A percentile compares a stretch with the other conserved stretches of the same genome.
These are phyloP conservation scores for Meghimatium bilineatum DNA, from an alignment of 2,888 invertebrate species.

Conservation along the genomic window DNA sequence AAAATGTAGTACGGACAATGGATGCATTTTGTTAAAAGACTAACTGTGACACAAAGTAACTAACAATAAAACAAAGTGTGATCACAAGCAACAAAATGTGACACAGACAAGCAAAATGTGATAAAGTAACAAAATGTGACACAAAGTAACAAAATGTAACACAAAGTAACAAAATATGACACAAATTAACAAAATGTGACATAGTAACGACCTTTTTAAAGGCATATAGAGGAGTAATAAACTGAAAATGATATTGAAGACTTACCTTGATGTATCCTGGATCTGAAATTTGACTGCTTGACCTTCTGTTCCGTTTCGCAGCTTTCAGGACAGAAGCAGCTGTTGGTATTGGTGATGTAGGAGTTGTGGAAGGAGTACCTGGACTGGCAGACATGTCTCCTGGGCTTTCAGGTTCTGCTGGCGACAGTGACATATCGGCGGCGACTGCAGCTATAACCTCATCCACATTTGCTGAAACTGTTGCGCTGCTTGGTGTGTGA, in stretches of 20 bases:
- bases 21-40: too few relatives aligned
- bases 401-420: conserved; percentile 34
- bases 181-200: too few relatives aligned
- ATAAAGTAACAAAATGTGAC: too few relatives aligned
- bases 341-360: conserved; percentile 31
- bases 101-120: too few relatives aligned
- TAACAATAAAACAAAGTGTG: too few relatives aligned
- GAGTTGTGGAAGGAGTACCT: conserved; percentile 48
- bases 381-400: conserved; percentile 47
- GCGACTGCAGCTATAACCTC: conserved; percentile 44
- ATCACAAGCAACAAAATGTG: too few relatives aligned
- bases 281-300: conserved; percentile 54
- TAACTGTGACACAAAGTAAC: too few relatives aligned
- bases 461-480: conserved; percentile 42
- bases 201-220: too few relatives aligned
- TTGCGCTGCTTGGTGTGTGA: conserved; percentile 18
- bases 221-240: neutral
- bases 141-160: too few relatives aligned
- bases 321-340: conserved; percentile 50
- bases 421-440: conserved; percentile 39
- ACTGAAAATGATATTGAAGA: neutral
- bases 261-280: conserved; percentile 53
- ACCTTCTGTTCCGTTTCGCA: conserved; percentile 55
- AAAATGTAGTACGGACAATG: too few relatives aligned
- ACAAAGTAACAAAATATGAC: too few relatives aligned